Percentiles rank a stretch among this genome's conserved stretches.
Conservation (phyloP, 2,797 vertebrate species). For the Anguilla anguilla region DNA sequence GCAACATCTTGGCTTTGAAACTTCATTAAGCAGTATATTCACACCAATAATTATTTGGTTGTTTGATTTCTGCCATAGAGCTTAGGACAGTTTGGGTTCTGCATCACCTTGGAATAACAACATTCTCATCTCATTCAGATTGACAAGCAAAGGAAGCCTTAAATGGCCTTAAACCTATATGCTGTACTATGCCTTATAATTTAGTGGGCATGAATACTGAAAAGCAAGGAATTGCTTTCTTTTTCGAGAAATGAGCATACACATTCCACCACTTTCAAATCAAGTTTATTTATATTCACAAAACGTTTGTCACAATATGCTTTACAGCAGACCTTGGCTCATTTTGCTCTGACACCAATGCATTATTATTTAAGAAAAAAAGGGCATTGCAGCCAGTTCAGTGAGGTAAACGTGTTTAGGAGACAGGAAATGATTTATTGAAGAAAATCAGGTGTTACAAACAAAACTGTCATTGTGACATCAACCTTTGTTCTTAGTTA, state of each 20-base stretch:
- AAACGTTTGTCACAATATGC: neutral
- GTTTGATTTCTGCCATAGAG: neutral
- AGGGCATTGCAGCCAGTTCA: neutral
- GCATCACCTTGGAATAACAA: neutral
- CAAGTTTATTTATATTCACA: too few species aligned
- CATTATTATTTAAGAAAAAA: neutral
- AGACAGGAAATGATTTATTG: neutral
- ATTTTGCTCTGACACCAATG: neutral
- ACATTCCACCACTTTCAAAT: neutral
- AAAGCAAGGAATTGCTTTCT: neutral
- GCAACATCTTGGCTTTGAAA: neutral
- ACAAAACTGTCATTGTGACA: neutral
- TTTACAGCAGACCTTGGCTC: neutral
- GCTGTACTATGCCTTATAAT: neutral
- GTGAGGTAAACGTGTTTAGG: neutral
- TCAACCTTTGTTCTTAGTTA: neutral
- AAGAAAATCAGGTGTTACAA: neutral
- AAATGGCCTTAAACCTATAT: neutral
- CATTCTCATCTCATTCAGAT: neutral
- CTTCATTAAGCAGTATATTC: neutral
- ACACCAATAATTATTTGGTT: neutral
- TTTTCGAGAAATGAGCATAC: neutral
- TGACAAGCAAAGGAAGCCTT: neutral
- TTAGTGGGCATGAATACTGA: neutral
- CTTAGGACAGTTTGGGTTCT: neutral